phyloP scores from a whole-genome alignment of 1,140 invertebrate genomes.

The Bombus pascuorum region DNA sequence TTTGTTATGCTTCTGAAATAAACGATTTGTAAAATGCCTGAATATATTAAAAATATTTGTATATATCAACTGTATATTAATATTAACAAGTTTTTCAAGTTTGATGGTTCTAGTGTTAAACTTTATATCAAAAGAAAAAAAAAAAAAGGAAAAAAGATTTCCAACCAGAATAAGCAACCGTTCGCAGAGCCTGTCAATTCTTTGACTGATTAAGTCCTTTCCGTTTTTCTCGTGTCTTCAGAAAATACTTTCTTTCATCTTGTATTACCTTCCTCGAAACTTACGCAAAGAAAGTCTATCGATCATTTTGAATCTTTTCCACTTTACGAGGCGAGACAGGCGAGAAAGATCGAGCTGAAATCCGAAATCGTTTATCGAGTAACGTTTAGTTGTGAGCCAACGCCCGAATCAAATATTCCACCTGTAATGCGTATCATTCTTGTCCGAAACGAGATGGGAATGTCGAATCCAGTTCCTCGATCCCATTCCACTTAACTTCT shows the following conservation, averaged over 20 bases:
- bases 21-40: no score
- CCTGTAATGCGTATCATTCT: conserved; percentile 9
- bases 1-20: no score
- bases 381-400: conserved; percentile 50
- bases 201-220: background rate
- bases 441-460: conserved; percentile 19
- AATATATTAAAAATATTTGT: no score
- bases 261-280: background rate
- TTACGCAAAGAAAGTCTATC: background rate
- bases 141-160: background rate
- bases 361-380: conserved; percentile 56
- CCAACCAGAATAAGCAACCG: background rate
- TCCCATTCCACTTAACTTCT: conserved; percentile 20
- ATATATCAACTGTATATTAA: no score
- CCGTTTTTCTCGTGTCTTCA: no score
- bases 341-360: conserved; percentile 42
- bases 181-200: background rate
- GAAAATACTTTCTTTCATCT: background rate
- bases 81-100: no score
- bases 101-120: no score
- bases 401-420: conserved; percentile 33
- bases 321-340: conserved; percentile 26
- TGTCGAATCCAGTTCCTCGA: conserved; percentile 35
- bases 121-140: no score
- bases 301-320: background rate